Evolutionary conservation across 2,113 vertebrate species (phyloP), one percentile per base, ranked within the genome.

Genomic region (Haemorhous mexicanus): DNA sequence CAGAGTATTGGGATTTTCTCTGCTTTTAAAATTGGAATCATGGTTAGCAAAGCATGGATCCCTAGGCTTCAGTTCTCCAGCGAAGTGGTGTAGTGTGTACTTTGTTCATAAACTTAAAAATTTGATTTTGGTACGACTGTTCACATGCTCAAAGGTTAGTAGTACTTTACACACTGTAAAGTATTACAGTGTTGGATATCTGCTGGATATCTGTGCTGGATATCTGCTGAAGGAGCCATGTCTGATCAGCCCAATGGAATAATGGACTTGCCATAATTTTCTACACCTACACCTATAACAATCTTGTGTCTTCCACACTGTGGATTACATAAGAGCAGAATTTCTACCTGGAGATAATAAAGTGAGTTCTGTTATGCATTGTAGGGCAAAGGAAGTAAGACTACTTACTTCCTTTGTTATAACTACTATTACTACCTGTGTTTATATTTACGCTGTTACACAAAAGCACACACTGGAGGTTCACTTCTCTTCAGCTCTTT

Each of bases 131-230:
- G 10, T 58, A 5, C 5, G 1, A 22, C 53, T 75, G 58, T 81
- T 85, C 30, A 15, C 7, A 1, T 79, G 35, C n/a, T 73, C 37
- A 35, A 26, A 78, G 52, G 67, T 80, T 66, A 52, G 58, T 35
- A 55, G 49, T 43, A 17, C n/a, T 70, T 68, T 12, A 33, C 7
- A 28, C 1, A 0, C 61, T 70, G n/a, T n/a, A n/a, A n/a, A n/a
- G n/a, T n/a, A n/a, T n/a, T n/a, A n/a, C n/a, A n/a, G 55, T 70
- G 59, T 84, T 81, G 56, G 56, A 27, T 44, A 58, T 66, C 44
- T 75, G 50, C 41, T 56, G 37, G n/a, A n/a, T n/a, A n/a, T n/a
- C n/a, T n/a, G 55, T 70, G 59, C 87, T 81, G 56, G 56, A 27
- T 44, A 58, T 66, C 44, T 75, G 50, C 41, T 56, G 37, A 53